Conservation (phyloP, 2,888 invertebrate genomes). For the Orthonychiurus folsomi region DNA sequence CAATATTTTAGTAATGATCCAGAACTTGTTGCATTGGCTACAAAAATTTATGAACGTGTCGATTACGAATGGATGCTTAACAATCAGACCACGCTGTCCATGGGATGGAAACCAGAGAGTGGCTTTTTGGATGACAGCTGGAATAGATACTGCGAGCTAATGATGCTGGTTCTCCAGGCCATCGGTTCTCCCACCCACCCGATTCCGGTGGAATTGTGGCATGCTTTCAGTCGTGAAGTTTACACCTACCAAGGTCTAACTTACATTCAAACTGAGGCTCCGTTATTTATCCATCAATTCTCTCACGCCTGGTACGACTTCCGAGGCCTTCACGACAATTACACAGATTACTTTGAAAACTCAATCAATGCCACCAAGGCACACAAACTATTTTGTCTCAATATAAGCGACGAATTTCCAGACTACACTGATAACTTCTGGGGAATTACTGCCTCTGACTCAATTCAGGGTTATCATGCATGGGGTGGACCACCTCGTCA, state of each 20-base stretch:
- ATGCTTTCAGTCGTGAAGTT: constrained; percentile 25
- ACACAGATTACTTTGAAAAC: constrained; percentile 34
- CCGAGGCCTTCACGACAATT: constrained; percentile 24
- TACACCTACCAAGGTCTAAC: constrained; percentile 29
- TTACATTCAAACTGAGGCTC: constrained; percentile 30
- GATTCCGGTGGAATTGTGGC: constrained; percentile 28
- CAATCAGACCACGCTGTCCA: constrained; percentile 27
- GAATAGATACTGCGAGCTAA: constrained; percentile 36
- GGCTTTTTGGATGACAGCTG: constrained; percentile 35
- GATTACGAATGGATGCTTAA: constrained; percentile 36
- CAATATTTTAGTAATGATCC: constrained; percentile 29
- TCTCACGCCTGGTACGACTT: constrained; percentile 36
- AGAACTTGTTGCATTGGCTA: constrained; percentile 24
- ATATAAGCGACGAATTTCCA: constrained; percentile 16
- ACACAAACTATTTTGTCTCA: constrained; percentile 25
- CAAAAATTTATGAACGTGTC: constrained; percentile 28
- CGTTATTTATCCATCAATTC: constrained; percentile 34
- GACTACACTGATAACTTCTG: constrained; percentile 35
- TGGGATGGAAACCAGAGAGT: constrained; percentile 36
- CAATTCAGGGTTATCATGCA: constrained; percentile 29
- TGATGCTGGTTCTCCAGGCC: constrained; percentile 34
- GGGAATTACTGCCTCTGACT: constrained; percentile 36
- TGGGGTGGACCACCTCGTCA: constrained; percentile 31
- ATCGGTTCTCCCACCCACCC: constrained; percentile 34
- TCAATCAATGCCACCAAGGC: constrained; percentile 34